Evolutionary conservation across 2,888 invertebrate species (phyloP), one percentile per base, ranked within the genome.

Genomic region (Rhabditoides inermis): DNA sequence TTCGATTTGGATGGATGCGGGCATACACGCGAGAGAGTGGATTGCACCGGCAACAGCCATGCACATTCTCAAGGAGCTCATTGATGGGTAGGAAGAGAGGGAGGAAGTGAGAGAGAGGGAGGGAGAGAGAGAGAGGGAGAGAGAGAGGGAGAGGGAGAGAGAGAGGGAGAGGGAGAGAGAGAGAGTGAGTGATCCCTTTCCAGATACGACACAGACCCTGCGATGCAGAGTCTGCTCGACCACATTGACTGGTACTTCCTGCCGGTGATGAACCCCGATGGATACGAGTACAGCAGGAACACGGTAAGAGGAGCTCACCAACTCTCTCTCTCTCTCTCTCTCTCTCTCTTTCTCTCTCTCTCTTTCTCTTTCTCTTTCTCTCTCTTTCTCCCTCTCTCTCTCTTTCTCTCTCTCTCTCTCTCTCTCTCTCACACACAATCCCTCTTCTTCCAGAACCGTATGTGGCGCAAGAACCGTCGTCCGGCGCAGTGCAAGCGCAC

Each of bases 391-490:
- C 26, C 10, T 26, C 23, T 44, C 23, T 10, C 12, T 25, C 15
- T 23, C 12, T 44, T 25, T 44, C 26, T 26, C 22, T 15, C 7
- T 20, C 6, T 18, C 12, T 12, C 18, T 44, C 12, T 1, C 7
- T 20, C 12, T 20, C 12, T 20, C 48, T 25, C n/a, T n/a, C n/a
- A n/a, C n/a, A n/a, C n/a, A n/a, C n/a, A n/a, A n/a, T n/a, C n/a
- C n/a, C n/a, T n/a, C n/a, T n/a, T n/a, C 26, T 56, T 60, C 45
- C 50, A 73, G 68, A 73, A 75, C 42, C 64, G 76, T 46, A 70
- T 76, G 70, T 76, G 75, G 75, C 58, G 76, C 2, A 76, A 77
- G 57, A 77, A 77, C 45, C 56, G 75, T 10, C 58, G 72, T 7
- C 74, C 74, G 1, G 63, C 69, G 2, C 51, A 53, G 20, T 75